Percentiles rank a stretch among this genome's conserved stretches.
These are phyloP conservation scores for Lapara coniferarum DNA, from an alignment of 2,888 invertebrate species.

Conservation along the genomic window DNA sequence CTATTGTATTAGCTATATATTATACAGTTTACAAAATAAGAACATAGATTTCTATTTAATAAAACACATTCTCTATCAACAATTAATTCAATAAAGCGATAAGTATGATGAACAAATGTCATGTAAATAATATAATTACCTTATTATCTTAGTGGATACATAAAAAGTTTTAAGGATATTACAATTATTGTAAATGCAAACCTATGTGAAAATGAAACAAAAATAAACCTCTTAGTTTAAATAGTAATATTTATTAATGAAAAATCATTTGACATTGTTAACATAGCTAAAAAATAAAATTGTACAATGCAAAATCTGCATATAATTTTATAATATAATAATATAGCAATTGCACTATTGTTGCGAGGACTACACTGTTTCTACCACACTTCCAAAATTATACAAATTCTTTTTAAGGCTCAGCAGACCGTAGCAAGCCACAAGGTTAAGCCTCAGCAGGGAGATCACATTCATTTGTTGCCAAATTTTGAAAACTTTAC, in stretches of 20 bases:
- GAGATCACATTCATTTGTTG: slow-evolving; percentile 69
- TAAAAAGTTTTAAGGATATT: slow-evolving; percentile 48
- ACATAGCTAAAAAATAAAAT: slow-evolving; percentile 81
- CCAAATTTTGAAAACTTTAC: slow-evolving; percentile 68
- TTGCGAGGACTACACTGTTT: slow-evolving; percentile 81
- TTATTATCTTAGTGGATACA: slow-evolving; percentile 50
- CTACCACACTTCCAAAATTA: slow-evolving; percentile 67
- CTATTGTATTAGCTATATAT: slow-evolving; percentile 60
- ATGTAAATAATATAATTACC: slow-evolving; percentile 46
- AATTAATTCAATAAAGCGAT: slow-evolving; percentile 54
- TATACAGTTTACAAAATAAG: slow-evolving; percentile 54
- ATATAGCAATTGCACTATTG: slow-evolving; percentile 81
- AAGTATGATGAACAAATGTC: slow-evolving; percentile 48
- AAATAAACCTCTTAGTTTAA: slow-evolving; percentile 74
- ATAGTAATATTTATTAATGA: slow-evolving; percentile 80
- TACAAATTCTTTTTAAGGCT: slow-evolving; percentile 63
- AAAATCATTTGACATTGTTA: slow-evolving; percentile 75
- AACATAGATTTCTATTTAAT: slow-evolving; percentile 48
- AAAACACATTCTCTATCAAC: slow-evolving; percentile 54
- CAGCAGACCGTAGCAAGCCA: slow-evolving; percentile 56
- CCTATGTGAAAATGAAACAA: slow-evolving; percentile 65
- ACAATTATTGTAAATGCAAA: slow-evolving; percentile 67
- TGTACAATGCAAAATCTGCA: slow-evolving; percentile 81
- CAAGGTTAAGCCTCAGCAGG: slow-evolving; percentile 62
- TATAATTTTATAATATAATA: slow-evolving; percentile 76